phyloP scores from a whole-genome alignment of 2,888 invertebrate genomes.

The Parnassius smintheus region DNA sequence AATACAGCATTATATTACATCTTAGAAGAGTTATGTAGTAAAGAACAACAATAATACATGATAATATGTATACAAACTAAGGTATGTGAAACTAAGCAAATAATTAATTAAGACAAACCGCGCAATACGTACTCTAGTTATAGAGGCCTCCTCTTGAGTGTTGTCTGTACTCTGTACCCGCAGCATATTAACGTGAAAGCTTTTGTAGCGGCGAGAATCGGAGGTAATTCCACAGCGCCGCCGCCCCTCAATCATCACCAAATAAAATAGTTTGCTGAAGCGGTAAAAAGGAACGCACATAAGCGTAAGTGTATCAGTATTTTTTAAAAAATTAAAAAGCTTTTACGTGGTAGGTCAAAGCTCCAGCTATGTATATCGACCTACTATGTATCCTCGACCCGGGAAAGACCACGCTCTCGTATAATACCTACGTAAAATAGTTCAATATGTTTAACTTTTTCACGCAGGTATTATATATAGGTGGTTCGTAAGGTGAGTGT shows the following conservation, averaged over 20 bases:
- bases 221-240: constrained; percentile 1
- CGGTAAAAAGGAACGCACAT: background rate
- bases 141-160: background rate
- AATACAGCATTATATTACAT: too few species aligned
- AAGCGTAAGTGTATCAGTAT: background rate
- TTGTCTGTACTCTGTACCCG: background rate
- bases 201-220: constrained; percentile 7
- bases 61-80: background rate
- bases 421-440: too few species aligned
- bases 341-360: too few species aligned
- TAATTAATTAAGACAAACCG: background rate
- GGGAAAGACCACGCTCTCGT: too few species aligned
- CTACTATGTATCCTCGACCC: too few species aligned
- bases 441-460: too few species aligned
- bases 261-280: background rate
- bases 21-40: too few species aligned
- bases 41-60: too few species aligned
- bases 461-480: too few species aligned
- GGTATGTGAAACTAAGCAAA: background rate
- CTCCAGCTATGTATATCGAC: too few species aligned
- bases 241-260: background rate
- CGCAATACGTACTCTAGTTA: background rate
- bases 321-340: too few species aligned
- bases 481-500: too few species aligned
- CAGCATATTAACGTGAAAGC: background rate